Evolutionary conservation across 1,140 invertebrate species (phyloP), one percentile per base, ranked within the genome.

Genomic region (Andricus grossulariae): DNA sequence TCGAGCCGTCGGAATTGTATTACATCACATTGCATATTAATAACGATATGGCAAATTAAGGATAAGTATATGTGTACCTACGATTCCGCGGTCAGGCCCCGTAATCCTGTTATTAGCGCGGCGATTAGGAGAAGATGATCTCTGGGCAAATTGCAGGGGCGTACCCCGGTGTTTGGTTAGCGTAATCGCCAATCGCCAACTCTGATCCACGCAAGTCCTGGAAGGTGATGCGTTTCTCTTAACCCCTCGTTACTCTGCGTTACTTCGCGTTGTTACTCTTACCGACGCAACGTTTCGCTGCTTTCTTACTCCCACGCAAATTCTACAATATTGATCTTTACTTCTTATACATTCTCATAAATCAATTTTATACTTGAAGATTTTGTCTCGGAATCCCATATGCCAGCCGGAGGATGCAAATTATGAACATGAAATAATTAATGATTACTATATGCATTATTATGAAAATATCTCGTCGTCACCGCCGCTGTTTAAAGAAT

Each of bases 21-120:
- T 83, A 84, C 79, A 83, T 83, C 80, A 73, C 79, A 83, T 83
- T 84, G 83, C 79, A 85, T 85, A 85, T 85, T 85, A 85, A 85
- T 85, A 85, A 85, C 81, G 79, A 85, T 76, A 83, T 81, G 79
- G 82, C 82, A 78, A 85, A 85, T 85, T 85, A 85, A 75, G 81
- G 84, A 83, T 85, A 85, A 85, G 81, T 85, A 84, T 83, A 66
- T 66, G 60, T 66, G 25, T 66, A 66, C 60, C 60, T 66, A 83
- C 76, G 79, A 82, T 84, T 80, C 82, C 77, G 79, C 75, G 78
- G 79, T 72, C 80, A 83, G 77, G 83, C 79, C 79, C 81, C 76
- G 75, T 85, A 83, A 82, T 83, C 83, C 83, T 85, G 82, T 85
- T 85, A 83, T 85, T 85, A 85, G 83, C 78, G 73, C 80, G 75